Evolutionary conservation across 2,888 invertebrate genomes (phyloP).

Genomic region (Morpho deidamia): DNA sequence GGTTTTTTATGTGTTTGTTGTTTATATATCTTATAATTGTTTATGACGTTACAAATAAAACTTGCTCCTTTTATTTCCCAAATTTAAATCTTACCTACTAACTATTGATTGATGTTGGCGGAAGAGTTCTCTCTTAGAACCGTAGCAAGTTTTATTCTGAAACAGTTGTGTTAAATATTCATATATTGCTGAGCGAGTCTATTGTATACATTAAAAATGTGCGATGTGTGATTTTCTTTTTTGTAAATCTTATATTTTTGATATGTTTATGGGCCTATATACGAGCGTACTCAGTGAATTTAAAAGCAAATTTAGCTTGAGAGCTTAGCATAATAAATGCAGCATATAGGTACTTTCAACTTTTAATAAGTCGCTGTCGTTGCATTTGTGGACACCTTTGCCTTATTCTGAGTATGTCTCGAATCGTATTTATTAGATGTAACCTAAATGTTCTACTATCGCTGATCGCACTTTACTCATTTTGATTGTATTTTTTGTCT

Average conservation of each 20-base stretch:
- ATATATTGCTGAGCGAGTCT: background rate
- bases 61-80: no score
- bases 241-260: constrained; percentile 16
- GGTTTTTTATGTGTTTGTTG: constrained; percentile 17
- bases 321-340: no score
- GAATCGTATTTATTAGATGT: background rate
- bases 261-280: constrained; percentile 8
- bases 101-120: no score
- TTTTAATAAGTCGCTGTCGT: no score
- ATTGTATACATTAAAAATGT: background rate
- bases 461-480: constrained; percentile 26
- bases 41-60: background rate
- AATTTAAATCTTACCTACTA: no score
- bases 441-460: constrained; percentile 7
- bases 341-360: no score
- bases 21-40: constrained; percentile 19
- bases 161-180: background rate
- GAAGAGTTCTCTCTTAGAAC: background rate
- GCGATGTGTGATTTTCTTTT: constrained; percentile 7
- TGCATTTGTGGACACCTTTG: background rate
- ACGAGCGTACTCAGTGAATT: constrained; percentile 4
- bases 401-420: background rate
- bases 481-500: constrained; percentile 44
- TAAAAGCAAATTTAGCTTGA: no score
- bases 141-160: background rate